A percentile compares a stretch with the other conserved stretches of the same genome.
Conservation (phyloP, 1,140 invertebrate genomes). For the Acromyrmex charruanus region DNA sequence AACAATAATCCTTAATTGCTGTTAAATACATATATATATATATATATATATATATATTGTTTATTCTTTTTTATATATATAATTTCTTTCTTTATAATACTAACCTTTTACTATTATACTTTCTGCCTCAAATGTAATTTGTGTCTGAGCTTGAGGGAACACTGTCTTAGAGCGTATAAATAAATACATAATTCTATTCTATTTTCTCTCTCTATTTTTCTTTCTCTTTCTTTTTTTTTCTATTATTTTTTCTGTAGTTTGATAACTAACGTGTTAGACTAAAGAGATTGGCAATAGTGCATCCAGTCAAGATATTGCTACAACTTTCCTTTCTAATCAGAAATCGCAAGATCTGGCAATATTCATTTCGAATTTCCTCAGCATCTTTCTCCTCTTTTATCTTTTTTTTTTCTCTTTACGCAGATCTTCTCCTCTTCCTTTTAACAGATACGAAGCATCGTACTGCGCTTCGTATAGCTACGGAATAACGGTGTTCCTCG, state of each 20-base stretch:
- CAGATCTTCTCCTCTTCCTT: background rate
- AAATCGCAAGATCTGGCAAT: slow-evolving; percentile 34
- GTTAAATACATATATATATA: too few relatives aligned
- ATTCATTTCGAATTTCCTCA: background rate
- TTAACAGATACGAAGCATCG: background rate
- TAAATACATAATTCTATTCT: background rate
- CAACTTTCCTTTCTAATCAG: slow-evolving; percentile 50
- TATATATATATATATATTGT: too few relatives aligned
- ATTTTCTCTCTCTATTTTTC: slow-evolving; percentile 9
- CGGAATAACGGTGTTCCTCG: background rate
- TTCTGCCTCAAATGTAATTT: too few relatives aligned
- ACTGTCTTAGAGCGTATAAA: too few relatives aligned
- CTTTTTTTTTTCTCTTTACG: background rate
- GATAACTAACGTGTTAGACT: slow-evolving; percentile 52
- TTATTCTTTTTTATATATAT: too few relatives aligned
- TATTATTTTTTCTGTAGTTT: slow-evolving; percentile 62
- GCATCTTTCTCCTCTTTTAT: background rate
- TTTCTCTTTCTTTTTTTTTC: slow-evolving; percentile 21
- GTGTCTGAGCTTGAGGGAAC: too few relatives aligned
- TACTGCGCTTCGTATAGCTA: background rate
- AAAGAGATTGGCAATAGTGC: background rate
- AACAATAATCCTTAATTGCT: too few relatives aligned
- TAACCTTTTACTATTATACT: too few relatives aligned
- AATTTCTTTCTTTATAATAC: too few relatives aligned
- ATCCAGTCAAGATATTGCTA: slow-evolving; percentile 57